A percentile compares a stretch with the other conserved stretches of the same genome.
phyloP scores from a whole-genome alignment of 2,113 vertebrate species.

The Pampusana beccarii region DNA sequence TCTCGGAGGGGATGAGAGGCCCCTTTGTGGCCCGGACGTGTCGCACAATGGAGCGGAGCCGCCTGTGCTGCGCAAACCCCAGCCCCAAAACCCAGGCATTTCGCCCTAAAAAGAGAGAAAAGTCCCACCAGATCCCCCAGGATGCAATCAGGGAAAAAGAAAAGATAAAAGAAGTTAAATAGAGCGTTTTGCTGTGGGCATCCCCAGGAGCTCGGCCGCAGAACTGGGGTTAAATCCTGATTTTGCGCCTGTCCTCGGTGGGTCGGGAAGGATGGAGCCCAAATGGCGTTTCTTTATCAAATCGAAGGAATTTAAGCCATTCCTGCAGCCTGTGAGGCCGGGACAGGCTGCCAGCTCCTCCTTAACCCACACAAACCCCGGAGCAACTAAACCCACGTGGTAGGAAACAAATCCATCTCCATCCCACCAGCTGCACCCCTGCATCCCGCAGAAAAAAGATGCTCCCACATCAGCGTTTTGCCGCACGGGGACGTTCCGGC shows the following conservation, averaged over 20 bases:
- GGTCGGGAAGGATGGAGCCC: fast-evolving
- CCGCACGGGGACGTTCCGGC: fast-evolving
- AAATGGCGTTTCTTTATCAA: neutral
- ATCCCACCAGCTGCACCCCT: neutral
- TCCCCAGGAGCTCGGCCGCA: neutral
- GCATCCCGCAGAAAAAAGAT: neutral
- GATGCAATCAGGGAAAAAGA: fast-evolving
- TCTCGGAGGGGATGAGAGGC: neutral
- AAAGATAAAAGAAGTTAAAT: no score
- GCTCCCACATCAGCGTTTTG: fast-evolving
- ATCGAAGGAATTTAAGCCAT: neutral
- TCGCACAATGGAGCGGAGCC: neutral
- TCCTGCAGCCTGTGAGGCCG: fast-evolving
- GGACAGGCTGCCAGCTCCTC: neutral
- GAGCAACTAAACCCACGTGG: fast-evolving
- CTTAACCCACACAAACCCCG: fast-evolving
- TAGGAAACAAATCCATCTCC: neutral
- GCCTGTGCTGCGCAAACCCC: fast-evolving
- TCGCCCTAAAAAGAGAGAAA: neutral
- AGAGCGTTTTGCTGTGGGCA: neutral
- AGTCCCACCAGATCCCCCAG: fast-evolving
- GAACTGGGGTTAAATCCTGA: neutral
- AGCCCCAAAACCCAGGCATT: neutral
- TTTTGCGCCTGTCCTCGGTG: fast-evolving
- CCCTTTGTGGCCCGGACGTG: neutral